Evolutionary conservation across 2,888 invertebrate genomes (phyloP).

Genomic region (Strigamia transsilvanica): DNA sequence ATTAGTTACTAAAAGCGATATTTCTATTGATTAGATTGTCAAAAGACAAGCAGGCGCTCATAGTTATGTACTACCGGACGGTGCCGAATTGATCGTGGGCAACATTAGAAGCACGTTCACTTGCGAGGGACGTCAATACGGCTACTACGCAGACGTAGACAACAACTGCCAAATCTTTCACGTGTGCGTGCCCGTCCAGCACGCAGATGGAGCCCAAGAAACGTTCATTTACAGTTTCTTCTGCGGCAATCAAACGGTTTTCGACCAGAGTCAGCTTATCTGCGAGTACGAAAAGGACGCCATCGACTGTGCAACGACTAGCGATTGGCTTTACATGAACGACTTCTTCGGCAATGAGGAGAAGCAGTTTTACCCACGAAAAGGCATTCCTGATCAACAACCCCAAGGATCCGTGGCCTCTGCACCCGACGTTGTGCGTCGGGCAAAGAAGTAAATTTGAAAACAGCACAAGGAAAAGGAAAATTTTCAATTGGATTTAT

Average conservation of each 20-base stretch:
- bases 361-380: constrained; percentile 52
- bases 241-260: constrained; percentile 54
- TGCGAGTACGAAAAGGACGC: constrained; percentile 48
- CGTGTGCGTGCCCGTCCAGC: constrained; percentile 58
- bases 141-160: constrained; percentile 59
- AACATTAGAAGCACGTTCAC: constrained; percentile 54
- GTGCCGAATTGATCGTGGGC: constrained; percentile 51
- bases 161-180: constrained; percentile 59
- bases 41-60: constrained; percentile 43
- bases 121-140: constrained; percentile 58
- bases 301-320: neutral
- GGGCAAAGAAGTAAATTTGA: constrained; percentile 21
- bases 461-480: constrained; percentile 5
- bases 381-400: constrained; percentile 51
- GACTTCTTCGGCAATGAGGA: constrained; percentile 52
- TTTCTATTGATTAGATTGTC: neutral
- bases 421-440: constrained; percentile 50
- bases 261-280: constrained; percentile 51
- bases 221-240: constrained; percentile 53
- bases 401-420: constrained; percentile 50
- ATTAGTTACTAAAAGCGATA: neutral
- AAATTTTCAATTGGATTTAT: constrained; percentile 31
- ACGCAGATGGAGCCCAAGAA: constrained; percentile 56
- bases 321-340: constrained; percentile 52
- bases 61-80: constrained; percentile 48